These are phyloP conservation scores for Rhincodon typus DNA, from an alignment of 2,797 vertebrate genomes.

Conservation along the genomic window DNA sequence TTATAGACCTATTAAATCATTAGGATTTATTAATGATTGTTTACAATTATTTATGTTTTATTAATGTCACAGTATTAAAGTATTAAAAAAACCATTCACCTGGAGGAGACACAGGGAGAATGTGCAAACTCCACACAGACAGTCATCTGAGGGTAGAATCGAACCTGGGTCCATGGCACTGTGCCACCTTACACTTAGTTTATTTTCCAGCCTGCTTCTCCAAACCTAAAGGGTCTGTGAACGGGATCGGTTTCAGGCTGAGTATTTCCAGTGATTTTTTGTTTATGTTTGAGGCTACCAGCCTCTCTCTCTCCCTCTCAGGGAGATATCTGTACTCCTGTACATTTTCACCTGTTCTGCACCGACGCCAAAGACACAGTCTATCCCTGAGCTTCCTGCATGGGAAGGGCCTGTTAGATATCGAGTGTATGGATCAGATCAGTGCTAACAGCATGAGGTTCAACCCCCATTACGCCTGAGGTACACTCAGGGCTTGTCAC, in stretches of 20 bases:
- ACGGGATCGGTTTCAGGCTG: not conserved
- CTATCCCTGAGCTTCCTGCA: not conserved
- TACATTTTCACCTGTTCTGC: not conserved
- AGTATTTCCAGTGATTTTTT: not conserved
- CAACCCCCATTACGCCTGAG: not conserved
- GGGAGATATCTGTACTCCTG: no score
- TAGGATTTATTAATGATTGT: not conserved
- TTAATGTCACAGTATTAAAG: not conserved
- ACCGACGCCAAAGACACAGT: not conserved
- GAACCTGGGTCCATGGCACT: no score
- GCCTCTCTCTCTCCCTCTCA: not conserved
- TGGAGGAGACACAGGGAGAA: no score
- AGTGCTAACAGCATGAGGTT: not conserved
- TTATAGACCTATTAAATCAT: not conserved
- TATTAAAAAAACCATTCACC: not conserved
- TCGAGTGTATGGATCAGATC: not conserved
- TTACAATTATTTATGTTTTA: constrained; percentile 21
- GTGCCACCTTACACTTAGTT: no score
- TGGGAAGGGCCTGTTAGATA: not conserved
- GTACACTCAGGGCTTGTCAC: not conserved
- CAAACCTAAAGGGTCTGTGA: not conserved
- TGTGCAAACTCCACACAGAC: no score
- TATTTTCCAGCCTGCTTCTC: not conserved
- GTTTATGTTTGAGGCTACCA: not conserved
- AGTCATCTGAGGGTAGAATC: no score